Conservation (phyloP, 2,113 vertebrate genomes). For the Diglossa brunneiventris region DNA sequence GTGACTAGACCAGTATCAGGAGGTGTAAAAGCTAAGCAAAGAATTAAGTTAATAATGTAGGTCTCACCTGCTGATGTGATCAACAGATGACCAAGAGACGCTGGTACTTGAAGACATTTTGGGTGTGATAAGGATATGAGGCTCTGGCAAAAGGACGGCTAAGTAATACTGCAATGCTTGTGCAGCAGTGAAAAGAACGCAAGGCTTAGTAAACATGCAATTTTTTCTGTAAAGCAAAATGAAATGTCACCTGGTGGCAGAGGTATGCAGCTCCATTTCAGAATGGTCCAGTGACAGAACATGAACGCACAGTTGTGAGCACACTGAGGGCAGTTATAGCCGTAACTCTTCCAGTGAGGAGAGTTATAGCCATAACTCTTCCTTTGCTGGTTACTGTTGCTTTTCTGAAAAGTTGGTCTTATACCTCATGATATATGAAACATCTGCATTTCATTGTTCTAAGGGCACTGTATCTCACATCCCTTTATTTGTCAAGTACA, state of each 20-base stretch:
- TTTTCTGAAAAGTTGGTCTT: not conserved
- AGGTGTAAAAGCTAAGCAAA: not conserved
- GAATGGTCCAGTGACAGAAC: not conserved
- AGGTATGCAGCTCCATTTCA: not conserved
- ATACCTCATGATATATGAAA: not conserved
- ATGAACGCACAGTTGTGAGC: not conserved
- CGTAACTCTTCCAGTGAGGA: not conserved
- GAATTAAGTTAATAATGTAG: not conserved
- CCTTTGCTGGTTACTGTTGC: not conserved
- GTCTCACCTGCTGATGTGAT: not conserved
- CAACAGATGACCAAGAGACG: not conserved
- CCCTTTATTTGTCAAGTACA: not conserved
- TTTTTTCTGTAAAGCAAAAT: not conserved
- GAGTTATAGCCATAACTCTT: not conserved
- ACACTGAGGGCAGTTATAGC: not conserved
- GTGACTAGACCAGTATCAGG: not conserved
- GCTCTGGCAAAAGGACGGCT: not conserved
- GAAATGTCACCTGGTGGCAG: not conserved
- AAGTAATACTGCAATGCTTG: not conserved
- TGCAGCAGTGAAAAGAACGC: not conserved
- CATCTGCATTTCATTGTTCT: not conserved
- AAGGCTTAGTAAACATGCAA: not conserved
- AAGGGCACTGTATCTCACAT: not conserved
- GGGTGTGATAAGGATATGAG: not conserved
- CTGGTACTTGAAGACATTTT: not conserved